A percentile compares a stretch with the other conserved stretches of the same genome.
Conservation (phyloP, 2,888 invertebrate genomes). For the Sialis lutaria region DNA sequence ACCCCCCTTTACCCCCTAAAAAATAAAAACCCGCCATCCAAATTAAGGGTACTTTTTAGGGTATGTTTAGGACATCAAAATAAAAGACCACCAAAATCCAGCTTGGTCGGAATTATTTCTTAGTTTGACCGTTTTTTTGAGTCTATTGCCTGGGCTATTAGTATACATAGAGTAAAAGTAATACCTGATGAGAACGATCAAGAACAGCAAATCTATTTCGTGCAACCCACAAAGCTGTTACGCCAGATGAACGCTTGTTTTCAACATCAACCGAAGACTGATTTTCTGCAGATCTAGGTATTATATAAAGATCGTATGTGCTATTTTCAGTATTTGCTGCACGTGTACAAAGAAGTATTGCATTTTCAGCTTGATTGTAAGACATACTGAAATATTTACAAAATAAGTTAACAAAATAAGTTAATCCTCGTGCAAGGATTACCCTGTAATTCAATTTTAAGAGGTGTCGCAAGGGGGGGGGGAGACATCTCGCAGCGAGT, state of each 20-base stretch:
- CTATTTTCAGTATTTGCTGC: slow-evolving; percentile 72
- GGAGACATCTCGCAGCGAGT: too few species aligned
- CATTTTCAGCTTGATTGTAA: slow-evolving; percentile 93
- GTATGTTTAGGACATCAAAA: too few species aligned
- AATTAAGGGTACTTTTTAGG: too few species aligned
- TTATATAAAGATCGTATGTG: slow-evolving; percentile 83
- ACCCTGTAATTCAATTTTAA: too few species aligned
- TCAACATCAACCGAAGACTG: slow-evolving; percentile 31
- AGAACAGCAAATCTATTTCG: slow-evolving; percentile 94
- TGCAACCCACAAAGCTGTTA: slow-evolving; percentile 92
- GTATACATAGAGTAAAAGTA: neutral
- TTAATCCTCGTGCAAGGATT: too few species aligned
- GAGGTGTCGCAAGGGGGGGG: too few species aligned
- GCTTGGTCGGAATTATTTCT: too few species aligned
- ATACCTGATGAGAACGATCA: slow-evolving; percentile 77
- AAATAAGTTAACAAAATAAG: neutral
- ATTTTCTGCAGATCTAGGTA: slow-evolving; percentile 54
- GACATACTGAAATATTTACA: slow-evolving; percentile 54
- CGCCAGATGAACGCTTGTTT: slow-evolving; percentile 71
- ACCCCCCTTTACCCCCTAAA: too few species aligned
- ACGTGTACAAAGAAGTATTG: slow-evolving; percentile 73
- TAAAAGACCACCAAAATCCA: too few species aligned
- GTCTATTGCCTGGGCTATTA: too few species aligned
- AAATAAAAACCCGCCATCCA: too few species aligned
- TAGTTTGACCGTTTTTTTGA: too few species aligned